Conservation (phyloP, 2,888 invertebrate species). For the Hydrotaea diabolus region DNA sequence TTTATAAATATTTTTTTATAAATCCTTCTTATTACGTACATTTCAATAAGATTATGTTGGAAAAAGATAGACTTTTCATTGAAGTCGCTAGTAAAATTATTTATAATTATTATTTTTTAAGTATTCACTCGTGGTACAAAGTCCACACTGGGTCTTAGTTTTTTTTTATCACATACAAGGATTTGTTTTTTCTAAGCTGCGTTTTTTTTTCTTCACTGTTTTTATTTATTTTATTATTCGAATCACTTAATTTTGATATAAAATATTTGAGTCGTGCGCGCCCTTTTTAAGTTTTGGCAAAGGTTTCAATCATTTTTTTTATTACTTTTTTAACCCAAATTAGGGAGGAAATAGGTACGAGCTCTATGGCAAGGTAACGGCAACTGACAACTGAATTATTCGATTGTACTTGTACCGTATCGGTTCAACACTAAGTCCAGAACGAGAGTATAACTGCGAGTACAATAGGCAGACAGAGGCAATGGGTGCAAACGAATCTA, state of each 20-base stretch:
- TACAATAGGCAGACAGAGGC: neutral
- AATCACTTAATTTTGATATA: conserved; percentile 5
- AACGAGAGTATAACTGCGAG: neutral
- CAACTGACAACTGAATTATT: conserved; percentile 60
- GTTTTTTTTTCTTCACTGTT: too few species aligned
- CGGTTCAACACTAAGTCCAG: conserved; percentile 48
- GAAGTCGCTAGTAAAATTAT: neutral
- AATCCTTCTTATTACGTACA: neutral
- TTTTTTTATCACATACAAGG: conserved; percentile 37
- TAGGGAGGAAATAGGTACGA: conserved; percentile 51
- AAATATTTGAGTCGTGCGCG: neutral
- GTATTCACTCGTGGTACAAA: neutral
- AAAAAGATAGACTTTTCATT: neutral
- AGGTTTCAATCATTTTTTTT: neutral
- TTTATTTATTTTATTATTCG: neutral
- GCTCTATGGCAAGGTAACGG: conserved; percentile 63
- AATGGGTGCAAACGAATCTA: conserved; percentile 58
- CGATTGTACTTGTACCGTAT: conserved; percentile 56
- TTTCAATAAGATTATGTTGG: neutral
- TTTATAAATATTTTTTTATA: neutral
- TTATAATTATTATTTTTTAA: neutral
- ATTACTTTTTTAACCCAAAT: conserved; percentile 24
- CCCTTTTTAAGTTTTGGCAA: conserved; percentile 6
- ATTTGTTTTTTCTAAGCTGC: neutral
- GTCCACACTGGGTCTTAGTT: conserved; percentile 4